Evolutionary conservation across 2,797 vertebrate species (phyloP).

Genomic region (Pseudomugil gertrudae): DNA sequence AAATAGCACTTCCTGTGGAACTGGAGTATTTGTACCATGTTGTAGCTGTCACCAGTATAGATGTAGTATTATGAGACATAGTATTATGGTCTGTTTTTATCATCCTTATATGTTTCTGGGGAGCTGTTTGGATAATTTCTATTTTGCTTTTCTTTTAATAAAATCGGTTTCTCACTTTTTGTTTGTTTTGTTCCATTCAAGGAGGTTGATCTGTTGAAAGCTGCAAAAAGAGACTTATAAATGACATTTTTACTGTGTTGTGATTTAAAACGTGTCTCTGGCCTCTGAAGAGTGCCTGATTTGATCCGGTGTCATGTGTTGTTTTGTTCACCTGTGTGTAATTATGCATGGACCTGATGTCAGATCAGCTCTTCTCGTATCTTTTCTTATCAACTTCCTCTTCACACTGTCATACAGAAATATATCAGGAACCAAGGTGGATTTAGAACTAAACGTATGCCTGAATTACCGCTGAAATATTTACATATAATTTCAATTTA

Average conservation of each 20-base stretch:
- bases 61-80: not conserved
- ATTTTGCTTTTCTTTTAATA: not conserved
- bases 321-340: constrained; percentile 3
- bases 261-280: constrained; percentile 14
- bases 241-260: constrained; percentile 6
- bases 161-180: not conserved
- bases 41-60: not conserved
- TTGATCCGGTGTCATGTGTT: constrained; percentile 15
- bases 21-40: not conserved
- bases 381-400: not conserved
- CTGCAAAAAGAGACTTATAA: constrained; percentile 4
- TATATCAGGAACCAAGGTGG: not conserved
- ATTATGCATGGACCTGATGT: not conserved
- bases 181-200: not conserved
- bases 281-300: not conserved
- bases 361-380: not conserved
- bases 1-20: not conserved
- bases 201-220: not conserved
- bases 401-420: not conserved
- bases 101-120: not conserved
- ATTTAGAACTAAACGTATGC: not conserved
- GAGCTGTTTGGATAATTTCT: not conserved
- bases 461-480: not conserved
- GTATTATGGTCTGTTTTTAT: not conserved
- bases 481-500: not conserved